These are phyloP conservation scores for Megalops atlanticus DNA, from an alignment of 2,113 vertebrate species.

Conservation along the genomic window DNA sequence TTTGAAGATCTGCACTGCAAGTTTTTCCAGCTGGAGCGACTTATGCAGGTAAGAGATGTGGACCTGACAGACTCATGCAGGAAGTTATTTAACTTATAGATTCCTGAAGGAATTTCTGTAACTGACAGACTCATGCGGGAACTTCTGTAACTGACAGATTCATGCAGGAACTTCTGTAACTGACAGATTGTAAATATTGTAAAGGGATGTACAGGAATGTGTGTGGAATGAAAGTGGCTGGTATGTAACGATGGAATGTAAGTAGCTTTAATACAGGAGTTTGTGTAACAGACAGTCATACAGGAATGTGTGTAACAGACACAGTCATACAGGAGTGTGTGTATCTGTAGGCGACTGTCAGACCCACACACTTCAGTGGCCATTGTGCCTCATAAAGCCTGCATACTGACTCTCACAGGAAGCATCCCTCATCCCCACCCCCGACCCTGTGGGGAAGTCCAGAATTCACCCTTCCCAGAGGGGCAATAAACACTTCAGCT, in stretches of 20 bases:
- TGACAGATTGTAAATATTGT: too few relatives aligned
- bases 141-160: neutral
- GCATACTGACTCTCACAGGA: neutral
- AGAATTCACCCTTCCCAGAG: neutral
- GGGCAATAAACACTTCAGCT: constrained; percentile 1
- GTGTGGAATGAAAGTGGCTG: too few relatives aligned
- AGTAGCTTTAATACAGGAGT: too few relatives aligned
- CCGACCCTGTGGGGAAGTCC: neutral
- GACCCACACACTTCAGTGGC: too few relatives aligned
- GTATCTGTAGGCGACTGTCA: neutral
- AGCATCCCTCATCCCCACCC: neutral
- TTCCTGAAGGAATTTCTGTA: neutral
- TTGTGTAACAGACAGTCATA: too few relatives aligned
- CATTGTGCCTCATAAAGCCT: neutral
- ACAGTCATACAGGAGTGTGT: too few relatives aligned
- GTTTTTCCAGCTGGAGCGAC: constrained; percentile 95
- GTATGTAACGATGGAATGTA: too few relatives aligned
- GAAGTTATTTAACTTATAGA: neutral
- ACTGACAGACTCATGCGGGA: neutral
- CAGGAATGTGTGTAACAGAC: too few relatives aligned
- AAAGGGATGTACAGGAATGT: too few relatives aligned
- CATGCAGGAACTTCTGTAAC: neutral
- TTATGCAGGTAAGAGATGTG: constrained; percentile 97
- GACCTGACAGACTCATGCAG: neutral
- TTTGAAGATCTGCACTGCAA: constrained; percentile 99